These are phyloP conservation scores for Chaunax sp. DNA, from an alignment of 2,797 vertebrate species.

Conservation along the genomic window DNA sequence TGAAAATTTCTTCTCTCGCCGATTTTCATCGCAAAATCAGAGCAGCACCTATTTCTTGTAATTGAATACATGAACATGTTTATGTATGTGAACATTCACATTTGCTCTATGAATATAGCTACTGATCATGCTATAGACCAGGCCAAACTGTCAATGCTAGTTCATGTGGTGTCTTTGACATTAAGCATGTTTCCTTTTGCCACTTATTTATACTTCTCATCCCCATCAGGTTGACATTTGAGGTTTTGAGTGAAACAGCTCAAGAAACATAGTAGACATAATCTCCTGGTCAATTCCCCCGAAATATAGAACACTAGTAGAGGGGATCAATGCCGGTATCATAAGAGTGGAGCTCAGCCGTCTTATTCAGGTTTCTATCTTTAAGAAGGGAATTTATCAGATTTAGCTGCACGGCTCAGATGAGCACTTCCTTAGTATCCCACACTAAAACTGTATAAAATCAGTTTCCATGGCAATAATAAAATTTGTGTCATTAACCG, in stretches of 20 bases:
- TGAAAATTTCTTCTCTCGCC: not conserved
- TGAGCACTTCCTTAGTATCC: not conserved
- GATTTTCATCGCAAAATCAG: too few relatives aligned
- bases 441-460: slow-evolving; percentile 1
- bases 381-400: not conserved
- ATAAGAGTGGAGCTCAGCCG: too few relatives aligned
- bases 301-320: not conserved
- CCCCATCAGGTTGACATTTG: not conserved
- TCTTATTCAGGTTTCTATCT: too few relatives aligned
- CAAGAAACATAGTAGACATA: not conserved
- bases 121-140: not conserved
- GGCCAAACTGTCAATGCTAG: not conserved
- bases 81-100: slow-evolving; percentile 17
- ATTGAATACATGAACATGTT: not conserved
- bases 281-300: too few relatives aligned
- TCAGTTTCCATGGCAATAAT: slow-evolving; percentile 40
- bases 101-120: slow-evolving; percentile 8
- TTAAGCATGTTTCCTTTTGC: not conserved
- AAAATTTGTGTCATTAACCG: slow-evolving; percentile 20
- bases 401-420: slow-evolving; percentile 13
- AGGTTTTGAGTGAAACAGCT: not conserved
- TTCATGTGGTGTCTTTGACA: not conserved
- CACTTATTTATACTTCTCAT: too few relatives aligned
- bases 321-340: not conserved
- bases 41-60: not conserved